These are phyloP conservation scores for Drosophila parvula DNA, from an alignment of 1,140 invertebrate genomes.

Conservation along the genomic window DNA sequence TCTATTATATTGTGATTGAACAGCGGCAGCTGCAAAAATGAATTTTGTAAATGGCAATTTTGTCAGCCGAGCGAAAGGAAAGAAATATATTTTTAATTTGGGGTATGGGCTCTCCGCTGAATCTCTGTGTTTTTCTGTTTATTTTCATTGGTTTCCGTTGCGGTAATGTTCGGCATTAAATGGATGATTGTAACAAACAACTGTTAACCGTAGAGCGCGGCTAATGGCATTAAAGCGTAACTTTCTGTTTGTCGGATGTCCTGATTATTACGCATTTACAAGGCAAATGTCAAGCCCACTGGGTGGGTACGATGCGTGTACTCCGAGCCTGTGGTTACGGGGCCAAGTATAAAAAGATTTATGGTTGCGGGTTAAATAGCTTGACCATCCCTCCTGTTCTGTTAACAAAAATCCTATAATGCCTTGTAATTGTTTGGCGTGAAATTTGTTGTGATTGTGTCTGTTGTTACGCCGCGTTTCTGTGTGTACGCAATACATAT, in stretches of 20 bases:
- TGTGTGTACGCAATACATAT: conserved; percentile 36
- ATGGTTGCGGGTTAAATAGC: conserved; percentile 60
- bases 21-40: conserved; percentile 18
- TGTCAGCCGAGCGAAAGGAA: conserved; percentile 14
- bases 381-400: conserved; percentile 46
- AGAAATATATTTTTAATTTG: conserved; percentile 31
- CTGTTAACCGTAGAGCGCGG: conserved; percentile 73
- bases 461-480: conserved; percentile 63
- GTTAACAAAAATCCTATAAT: conserved; percentile 59
- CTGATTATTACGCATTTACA: conserved; percentile 75
- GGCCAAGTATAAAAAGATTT: conserved; percentile 73
- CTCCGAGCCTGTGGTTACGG: conserved; percentile 23
- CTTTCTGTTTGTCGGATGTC: conserved; percentile 70
- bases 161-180: conserved; percentile 54
- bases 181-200: conserved; percentile 71
- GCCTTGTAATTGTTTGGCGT: conserved; percentile 73
- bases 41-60: conserved; percentile 27
- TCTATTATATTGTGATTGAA: conserved; percentile 4
- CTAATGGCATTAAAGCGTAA: conserved; percentile 73
- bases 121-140: conserved; percentile 57
- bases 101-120: conserved; percentile 10
- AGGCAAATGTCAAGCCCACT: conserved; percentile 73
- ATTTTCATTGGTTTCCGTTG: conserved; percentile 57
- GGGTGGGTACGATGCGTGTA: conserved; percentile 34
- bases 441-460: conserved; percentile 80